A percentile compares a stretch with the other conserved stretches of the same genome.
Evolutionary conservation across 2,113 vertebrate species (phyloP).

Genomic region (Catharus minimus): DNA sequence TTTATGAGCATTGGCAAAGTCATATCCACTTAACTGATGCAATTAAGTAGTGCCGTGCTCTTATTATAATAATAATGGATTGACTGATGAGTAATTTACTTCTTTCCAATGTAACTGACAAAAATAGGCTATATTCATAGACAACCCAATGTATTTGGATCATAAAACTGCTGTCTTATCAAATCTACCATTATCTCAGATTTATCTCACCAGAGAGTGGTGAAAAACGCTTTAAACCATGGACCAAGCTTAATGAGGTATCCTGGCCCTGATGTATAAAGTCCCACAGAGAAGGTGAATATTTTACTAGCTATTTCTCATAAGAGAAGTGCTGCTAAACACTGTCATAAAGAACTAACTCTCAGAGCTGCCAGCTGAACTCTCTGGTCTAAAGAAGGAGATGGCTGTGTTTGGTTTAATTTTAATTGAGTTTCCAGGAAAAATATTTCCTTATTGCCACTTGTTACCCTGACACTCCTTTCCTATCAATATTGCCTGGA

Average conservation of each 20-base stretch:
- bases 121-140: constrained; percentile 60
- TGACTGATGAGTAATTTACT: constrained; percentile 71
- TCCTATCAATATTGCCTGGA: constrained; percentile 41
- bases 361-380: constrained; percentile 14
- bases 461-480: constrained; percentile 37
- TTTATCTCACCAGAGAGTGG: constrained; percentile 21
- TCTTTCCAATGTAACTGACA: constrained; percentile 69
- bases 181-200: not conserved
- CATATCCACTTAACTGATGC: constrained; percentile 76
- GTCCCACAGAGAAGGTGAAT: not conserved
- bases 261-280: not conserved
- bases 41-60: constrained; percentile 70
- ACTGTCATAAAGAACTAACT: not conserved
- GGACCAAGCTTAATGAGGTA: not conserved
- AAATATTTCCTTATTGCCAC: constrained; percentile 53
- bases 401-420: constrained; percentile 10
- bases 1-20: constrained; percentile 71
- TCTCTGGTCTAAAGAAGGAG: not conserved
- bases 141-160: constrained; percentile 47
- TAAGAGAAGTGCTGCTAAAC: not conserved
- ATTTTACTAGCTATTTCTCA: constrained; percentile 38
- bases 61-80: constrained; percentile 70
- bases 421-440: constrained; percentile 47
- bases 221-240: not conserved
- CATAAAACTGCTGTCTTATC: constrained; percentile 50